Percentiles rank a stretch among this genome's conserved stretches.
phyloP scores from a whole-genome alignment of 2,888 invertebrate species.

The Congeria kusceri region DNA sequence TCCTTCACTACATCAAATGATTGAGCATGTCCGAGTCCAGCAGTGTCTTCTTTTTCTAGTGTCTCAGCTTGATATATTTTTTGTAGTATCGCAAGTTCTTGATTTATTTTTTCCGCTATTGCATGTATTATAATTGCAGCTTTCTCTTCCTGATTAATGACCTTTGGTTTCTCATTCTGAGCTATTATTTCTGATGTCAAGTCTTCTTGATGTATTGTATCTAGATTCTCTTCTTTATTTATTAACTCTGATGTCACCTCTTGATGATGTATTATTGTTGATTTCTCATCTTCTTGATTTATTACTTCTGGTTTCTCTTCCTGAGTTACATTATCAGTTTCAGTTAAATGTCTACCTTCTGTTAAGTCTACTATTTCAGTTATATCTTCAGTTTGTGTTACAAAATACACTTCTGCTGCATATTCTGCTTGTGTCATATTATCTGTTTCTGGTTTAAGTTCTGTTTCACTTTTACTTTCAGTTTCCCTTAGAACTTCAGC shows the following conservation, averaged over 20 bases:
- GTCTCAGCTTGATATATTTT: constrained; percentile 27
- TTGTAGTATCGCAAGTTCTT: not conserved
- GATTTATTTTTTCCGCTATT: too few relatives aligned
- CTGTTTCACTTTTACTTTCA: not conserved
- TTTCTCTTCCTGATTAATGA: too few relatives aligned
- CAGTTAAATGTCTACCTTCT: not conserved
- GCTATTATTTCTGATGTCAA: not conserved
- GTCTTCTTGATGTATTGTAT: too few relatives aligned
- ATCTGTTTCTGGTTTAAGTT: too few relatives aligned
- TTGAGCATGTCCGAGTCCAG: not conserved
- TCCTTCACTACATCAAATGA: too few relatives aligned
- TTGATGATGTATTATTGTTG: too few relatives aligned
- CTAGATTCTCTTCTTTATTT: not conserved
- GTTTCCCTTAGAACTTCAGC: not conserved
- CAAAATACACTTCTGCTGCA: too few relatives aligned
- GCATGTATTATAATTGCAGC: too few relatives aligned
- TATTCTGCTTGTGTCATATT: not conserved
- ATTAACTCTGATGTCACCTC: too few relatives aligned
- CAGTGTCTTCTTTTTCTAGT: constrained; percentile 4
- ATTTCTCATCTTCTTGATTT: not conserved
- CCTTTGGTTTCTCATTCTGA: too few relatives aligned
- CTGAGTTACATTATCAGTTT: too few relatives aligned
- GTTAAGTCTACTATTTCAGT: not conserved
- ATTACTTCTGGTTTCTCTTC: not conserved
- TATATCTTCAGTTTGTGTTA: not conserved